These are phyloP conservation scores for Istiophorus platypterus DNA, from an alignment of 2,113 vertebrate genomes.

Conservation along the genomic window DNA sequence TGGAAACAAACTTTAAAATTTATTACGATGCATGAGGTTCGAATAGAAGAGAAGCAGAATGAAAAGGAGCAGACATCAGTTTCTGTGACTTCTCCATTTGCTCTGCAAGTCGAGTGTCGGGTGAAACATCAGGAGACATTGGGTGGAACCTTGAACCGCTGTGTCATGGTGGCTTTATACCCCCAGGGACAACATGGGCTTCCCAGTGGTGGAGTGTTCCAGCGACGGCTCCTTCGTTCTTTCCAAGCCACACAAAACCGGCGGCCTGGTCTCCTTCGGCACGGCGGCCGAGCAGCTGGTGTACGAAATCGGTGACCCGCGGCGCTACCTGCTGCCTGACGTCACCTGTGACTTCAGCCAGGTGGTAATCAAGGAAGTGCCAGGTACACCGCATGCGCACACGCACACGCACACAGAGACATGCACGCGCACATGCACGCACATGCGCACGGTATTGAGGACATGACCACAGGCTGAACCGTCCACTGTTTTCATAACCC, in stretches of 20 bases:
- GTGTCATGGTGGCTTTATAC: too few relatives aligned
- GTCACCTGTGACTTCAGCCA: slow-evolving; percentile 91
- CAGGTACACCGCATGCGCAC: slow-evolving; percentile 77
- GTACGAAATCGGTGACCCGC: slow-evolving; percentile 89
- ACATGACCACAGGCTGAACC: slow-evolving; percentile 80
- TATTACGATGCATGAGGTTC: too few relatives aligned
- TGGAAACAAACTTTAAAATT: too few relatives aligned
- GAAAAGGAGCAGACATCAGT: too few relatives aligned
- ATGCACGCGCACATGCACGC: slow-evolving; percentile 21
- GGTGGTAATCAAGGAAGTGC: slow-evolving; percentile 86
- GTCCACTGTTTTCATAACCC: slow-evolving; percentile 83
- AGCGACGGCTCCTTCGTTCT: slow-evolving; percentile 87
- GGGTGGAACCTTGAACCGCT: too few relatives aligned
- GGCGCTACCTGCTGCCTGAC: slow-evolving; percentile 88
- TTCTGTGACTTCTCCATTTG: too few relatives aligned
- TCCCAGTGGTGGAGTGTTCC: slow-evolving; percentile 88
- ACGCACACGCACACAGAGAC: slow-evolving; percentile 35
- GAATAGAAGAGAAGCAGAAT: too few relatives aligned
- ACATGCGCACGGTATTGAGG: not conserved
- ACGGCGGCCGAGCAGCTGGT: slow-evolving; percentile 90
- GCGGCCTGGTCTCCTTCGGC: slow-evolving; percentile 88
- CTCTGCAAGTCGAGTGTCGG: too few relatives aligned
- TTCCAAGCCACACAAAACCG: slow-evolving; percentile 86
- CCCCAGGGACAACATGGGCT: slow-evolving; percentile 89
- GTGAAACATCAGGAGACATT: too few relatives aligned